Evolutionary conservation across 92 coral and sea anemone genomes (phyloP), one percentile per base, ranked within the genome.

Genomic region (Epizoanthus rinbou): DNA sequence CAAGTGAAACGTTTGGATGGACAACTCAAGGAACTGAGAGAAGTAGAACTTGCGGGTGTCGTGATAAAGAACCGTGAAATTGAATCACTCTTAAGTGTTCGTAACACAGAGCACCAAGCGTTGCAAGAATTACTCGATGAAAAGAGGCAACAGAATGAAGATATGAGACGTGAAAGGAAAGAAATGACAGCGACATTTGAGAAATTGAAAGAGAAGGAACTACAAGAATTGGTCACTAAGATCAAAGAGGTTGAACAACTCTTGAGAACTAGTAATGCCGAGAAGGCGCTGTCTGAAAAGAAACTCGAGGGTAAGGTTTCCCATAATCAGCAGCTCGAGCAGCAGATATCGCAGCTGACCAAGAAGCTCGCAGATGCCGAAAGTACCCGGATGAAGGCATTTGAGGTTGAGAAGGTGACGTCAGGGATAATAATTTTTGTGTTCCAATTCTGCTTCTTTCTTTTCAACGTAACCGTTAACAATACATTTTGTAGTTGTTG

Each of bases 271-370:
- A 67, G 60, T 74, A 68, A 23, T 37, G 16, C 57, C 23, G 92
- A 85, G 52, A 83, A 87, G 18, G 89, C 74, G 66, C 81, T 81
- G 72, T 43, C 79, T 69, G 83, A 69, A 65, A 85, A 85, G 85
- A 78, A 85, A 85, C 87, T 88, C 57, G 71, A 78, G 71, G 89
- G 86, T 19, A 89, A 86, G 33, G 81, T 66, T 52, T 88, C 87
- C 39, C 89, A 73, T 5, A 89, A 86, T 80, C 84, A 64, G 59
- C 85, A 82, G 37, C 89, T 93, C 23, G 92, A 91, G 58, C 88
- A 91, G 59, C 95, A 91, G 82, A 87, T 91, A 21, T 80, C 88
- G 28, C 91, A 86, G 98, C 93, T 93, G 95, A 91, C 93, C 85
- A 88, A 89, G 73, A 90, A 91, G 88, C 87, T 89, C 57, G 95